These are phyloP conservation scores for Lathamus discolor DNA, from an alignment of 2,113 vertebrate genomes.

Conservation along the genomic window DNA sequence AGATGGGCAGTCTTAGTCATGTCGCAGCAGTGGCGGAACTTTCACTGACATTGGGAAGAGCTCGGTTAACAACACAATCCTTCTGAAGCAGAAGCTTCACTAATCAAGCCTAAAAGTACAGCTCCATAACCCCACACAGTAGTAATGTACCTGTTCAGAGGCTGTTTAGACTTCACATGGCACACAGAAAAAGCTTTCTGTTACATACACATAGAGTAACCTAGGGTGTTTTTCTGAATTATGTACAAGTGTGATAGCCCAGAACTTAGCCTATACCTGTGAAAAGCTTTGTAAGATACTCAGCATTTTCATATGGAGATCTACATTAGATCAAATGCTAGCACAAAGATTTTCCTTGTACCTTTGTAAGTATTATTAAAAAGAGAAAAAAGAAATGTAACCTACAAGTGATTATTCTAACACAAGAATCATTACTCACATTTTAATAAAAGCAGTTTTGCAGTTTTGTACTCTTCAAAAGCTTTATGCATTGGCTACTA, in stretches of 20 bases:
- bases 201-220: neutral
- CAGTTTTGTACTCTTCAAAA: slow-evolving; percentile 53
- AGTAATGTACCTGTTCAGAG: neutral
- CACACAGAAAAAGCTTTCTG: neutral
- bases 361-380: slow-evolving; percentile 13
- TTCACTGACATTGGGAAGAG: neutral
- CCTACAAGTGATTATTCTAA: slow-evolving; percentile 5
- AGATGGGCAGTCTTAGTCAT: neutral
- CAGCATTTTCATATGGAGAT: slow-evolving; percentile 54
- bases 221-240: slow-evolving; percentile 64
- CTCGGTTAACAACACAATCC: neutral
- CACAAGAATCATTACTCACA: neutral
- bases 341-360: slow-evolving; percentile 29
- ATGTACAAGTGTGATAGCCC: slow-evolving; percentile 16
- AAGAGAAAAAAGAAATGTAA: neutral
- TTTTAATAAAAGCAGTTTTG: slow-evolving; percentile 26
- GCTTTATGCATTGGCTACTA: slow-evolving; percentile 64
- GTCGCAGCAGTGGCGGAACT: neutral
- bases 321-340: slow-evolving; percentile 74
- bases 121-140: neutral
- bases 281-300: slow-evolving; percentile 68
- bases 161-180: neutral
- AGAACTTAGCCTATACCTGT: slow-evolving; percentile 78
- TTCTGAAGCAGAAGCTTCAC: neutral
- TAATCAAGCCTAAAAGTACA: neutral